These are phyloP conservation scores for Romanogobio albipinnatus DNA, from an alignment of 2,113 vertebrate species.

Conservation along the genomic window DNA sequence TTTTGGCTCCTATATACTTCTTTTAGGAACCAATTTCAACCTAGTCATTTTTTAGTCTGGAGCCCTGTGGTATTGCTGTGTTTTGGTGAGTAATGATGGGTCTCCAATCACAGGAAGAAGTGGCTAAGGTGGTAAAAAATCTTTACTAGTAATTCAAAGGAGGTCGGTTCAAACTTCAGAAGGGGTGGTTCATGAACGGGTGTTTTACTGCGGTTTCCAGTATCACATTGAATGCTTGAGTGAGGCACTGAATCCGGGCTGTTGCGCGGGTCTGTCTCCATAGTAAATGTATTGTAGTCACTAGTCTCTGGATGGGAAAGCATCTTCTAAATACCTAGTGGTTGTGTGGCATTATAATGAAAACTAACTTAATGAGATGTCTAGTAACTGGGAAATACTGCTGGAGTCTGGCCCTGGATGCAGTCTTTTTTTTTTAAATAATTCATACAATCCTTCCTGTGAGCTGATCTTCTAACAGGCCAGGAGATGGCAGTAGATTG, in stretches of 20 bases:
- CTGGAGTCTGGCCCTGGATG: constrained; percentile 14
- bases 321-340: neutral
- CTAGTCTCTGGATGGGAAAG: neutral
- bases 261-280: neutral
- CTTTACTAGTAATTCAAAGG: neutral
- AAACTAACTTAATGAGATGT: neutral
- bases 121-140: neutral
- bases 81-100: neutral
- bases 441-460: neutral
- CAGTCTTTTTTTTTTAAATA: neutral
- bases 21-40: neutral
- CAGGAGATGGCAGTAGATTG: constrained; percentile 46
- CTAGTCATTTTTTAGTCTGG: neutral
- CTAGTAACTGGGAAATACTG: constrained; percentile 7
- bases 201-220: neutral
- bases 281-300: neutral
- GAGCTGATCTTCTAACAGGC: neutral
- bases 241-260: neutral
- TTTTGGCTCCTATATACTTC: neutral
- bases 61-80: neutral
- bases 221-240: neutral
- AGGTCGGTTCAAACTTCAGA: constrained; percentile 7
- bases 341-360: neutral
- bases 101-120: neutral
- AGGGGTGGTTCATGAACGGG: neutral